Percentiles rank a stretch among this genome's conserved stretches.
Conservation (phyloP, 1,140 invertebrate genomes). For the Heliothis virescens region DNA sequence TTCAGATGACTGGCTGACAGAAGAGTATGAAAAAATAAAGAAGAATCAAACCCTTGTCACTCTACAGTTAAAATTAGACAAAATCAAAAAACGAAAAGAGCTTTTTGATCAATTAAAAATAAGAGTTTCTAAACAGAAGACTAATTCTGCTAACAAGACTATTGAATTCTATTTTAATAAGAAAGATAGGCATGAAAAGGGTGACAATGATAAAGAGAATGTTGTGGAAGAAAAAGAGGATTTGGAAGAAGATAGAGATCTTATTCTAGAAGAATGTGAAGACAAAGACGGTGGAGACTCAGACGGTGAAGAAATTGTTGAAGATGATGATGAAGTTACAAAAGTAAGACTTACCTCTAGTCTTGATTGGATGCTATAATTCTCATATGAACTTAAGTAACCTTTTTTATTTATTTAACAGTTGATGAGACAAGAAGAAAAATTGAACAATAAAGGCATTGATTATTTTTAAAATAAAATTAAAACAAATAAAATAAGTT, state of each 20-base stretch:
- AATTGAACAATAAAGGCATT: no score
- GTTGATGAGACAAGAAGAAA: no score
- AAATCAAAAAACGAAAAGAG: constrained; percentile 87
- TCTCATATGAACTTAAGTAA: no score
- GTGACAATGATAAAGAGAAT: constrained; percentile 65
- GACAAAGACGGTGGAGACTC: constrained; percentile 84
- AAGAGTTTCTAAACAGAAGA: constrained; percentile 78
- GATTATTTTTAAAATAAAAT: no score
- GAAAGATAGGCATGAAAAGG: constrained; percentile 58
- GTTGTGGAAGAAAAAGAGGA: constrained; percentile 75
- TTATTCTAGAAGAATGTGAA: constrained; percentile 85
- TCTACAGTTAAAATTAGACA: constrained; percentile 86
- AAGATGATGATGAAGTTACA: constrained; percentile 77
- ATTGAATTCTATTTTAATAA: constrained; percentile 64
- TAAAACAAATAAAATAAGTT: not conserved
- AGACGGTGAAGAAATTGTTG: constrained; percentile 85
- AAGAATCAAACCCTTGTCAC: constrained; percentile 85
- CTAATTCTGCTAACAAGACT: constrained; percentile 68
- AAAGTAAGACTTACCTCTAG: constrained; percentile 73
- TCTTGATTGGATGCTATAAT: not conserved
- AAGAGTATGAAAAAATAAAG: constrained; percentile 88
- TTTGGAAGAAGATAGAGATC: constrained; percentile 71
- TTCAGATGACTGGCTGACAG: constrained; percentile 89
- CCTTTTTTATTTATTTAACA: no score
- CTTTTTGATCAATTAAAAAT: constrained; percentile 85